A percentile compares a stretch with the other conserved stretches of the same genome.
Conservation (phyloP, 2,888 invertebrate species). For the Dryobota labecula region DNA sequence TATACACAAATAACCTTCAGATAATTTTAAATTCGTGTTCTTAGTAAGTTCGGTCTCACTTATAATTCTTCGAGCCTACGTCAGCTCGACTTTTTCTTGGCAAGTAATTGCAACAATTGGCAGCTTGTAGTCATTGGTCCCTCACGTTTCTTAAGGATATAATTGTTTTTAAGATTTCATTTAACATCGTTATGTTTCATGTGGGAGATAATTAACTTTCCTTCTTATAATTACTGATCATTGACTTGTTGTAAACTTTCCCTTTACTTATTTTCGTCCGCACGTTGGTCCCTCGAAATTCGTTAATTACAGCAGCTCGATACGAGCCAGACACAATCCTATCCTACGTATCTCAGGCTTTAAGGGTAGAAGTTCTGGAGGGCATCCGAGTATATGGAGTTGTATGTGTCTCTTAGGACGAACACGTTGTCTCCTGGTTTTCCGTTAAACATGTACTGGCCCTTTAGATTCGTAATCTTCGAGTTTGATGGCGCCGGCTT, state of each 20-base stretch:
- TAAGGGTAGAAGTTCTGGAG: constrained; percentile 93
- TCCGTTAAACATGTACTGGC: constrained; percentile 95
- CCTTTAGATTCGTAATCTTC: constrained; percentile 93
- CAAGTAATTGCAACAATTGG: constrained; percentile 62
- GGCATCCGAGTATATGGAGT: constrained; percentile 92
- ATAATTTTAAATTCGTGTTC: constrained; percentile 34
- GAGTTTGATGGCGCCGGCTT: constrained; percentile 91
- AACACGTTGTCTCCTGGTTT: constrained; percentile 92
- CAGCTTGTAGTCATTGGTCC: constrained; percentile 53
- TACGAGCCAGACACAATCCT: constrained; percentile 84
- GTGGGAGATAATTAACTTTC: constrained; percentile 65
- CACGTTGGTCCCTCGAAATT: constrained; percentile 68
- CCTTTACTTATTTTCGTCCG: constrained; percentile 63
- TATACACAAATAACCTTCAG: constrained; percentile 19
- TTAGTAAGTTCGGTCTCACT: constrained; percentile 50
- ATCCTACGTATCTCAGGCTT: constrained; percentile 68
- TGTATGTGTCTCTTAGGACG: constrained; percentile 92
- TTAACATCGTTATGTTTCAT: constrained; percentile 58
- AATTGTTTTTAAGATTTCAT: constrained; percentile 63
- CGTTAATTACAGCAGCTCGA: constrained; percentile 81
- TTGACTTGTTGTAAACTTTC: constrained; percentile 62
- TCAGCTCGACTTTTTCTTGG: constrained; percentile 51
- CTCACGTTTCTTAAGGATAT: constrained; percentile 53
- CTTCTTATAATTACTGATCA: constrained; percentile 62
- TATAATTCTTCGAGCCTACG: constrained; percentile 41